Evolutionary conservation across 2,888 invertebrate species (phyloP).

Genomic region (Galeruca laticollis): DNA sequence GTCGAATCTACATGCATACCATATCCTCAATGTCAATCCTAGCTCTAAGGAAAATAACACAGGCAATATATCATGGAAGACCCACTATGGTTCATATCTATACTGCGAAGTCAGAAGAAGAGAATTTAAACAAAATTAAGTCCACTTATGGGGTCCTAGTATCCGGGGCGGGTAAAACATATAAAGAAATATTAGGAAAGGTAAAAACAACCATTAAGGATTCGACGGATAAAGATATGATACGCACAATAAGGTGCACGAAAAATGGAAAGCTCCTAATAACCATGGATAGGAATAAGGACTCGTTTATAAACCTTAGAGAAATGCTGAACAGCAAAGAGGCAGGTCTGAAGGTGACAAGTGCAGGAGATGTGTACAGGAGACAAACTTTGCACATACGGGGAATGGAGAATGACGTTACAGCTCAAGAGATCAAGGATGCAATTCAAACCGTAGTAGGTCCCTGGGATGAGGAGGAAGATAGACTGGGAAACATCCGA

Average conservation of each 20-base stretch:
- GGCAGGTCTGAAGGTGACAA: not conserved
- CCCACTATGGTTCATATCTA: no score
- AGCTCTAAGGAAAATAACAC: no score
- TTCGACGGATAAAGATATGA: not conserved
- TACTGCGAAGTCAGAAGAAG: no score
- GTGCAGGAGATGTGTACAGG: not conserved
- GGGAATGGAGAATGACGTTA: conserved; percentile 2
- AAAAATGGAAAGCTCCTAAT: conserved; percentile 24
- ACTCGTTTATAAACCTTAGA: conserved; percentile 4
- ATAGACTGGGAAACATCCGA: not conserved
- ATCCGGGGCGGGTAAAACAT: no score
- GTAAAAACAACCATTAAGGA: no score
- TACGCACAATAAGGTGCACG: conserved; percentile 21
- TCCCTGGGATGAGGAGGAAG: conserved; percentile 6
- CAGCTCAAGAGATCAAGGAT: conserved; percentile 11
- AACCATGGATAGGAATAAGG: conserved; percentile 10
- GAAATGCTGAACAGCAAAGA: not conserved
- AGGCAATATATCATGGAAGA: no score
- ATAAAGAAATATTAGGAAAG: no score
- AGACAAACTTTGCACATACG: conserved; percentile 15
- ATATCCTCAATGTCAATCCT: no score
- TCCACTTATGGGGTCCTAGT: no score
- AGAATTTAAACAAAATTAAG: no score
- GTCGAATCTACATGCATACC: no score
- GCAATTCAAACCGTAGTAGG: no score